phyloP scores from a whole-genome alignment of 2,113 vertebrate genomes.

The Lophius piscatorius region DNA sequence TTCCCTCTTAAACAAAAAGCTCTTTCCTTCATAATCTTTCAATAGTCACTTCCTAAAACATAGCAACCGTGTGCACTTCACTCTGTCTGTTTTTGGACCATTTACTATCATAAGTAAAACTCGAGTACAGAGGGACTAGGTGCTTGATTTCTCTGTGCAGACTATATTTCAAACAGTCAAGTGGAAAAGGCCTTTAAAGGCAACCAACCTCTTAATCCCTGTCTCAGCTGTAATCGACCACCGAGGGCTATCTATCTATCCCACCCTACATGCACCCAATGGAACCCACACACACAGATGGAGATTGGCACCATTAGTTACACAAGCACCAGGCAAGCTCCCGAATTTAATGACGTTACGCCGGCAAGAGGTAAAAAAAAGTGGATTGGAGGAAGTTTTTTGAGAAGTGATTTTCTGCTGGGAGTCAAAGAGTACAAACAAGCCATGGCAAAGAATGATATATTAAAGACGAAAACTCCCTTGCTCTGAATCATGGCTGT shows the following conservation, averaged over 20 bases:
- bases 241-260: constrained; percentile 61
- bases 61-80: background rate
- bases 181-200: constrained; percentile 52
- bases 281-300: constrained; percentile 40
- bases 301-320: constrained; percentile 63
- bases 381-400: constrained; percentile 53
- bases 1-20: constrained; percentile 37
- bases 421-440: constrained; percentile 45
- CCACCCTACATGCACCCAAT: constrained; percentile 33
- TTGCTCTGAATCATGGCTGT: too few relatives aligned
- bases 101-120: constrained; percentile 21
- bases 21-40: constrained; percentile 19
- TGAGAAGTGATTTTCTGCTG: constrained; percentile 53
- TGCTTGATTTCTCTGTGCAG: constrained; percentile 21
- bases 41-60: constrained; percentile 6
- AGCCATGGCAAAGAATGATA: constrained; percentile 25
- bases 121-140: constrained; percentile 18
- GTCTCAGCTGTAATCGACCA: constrained; percentile 43
- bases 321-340: constrained; percentile 47
- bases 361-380: constrained; percentile 63
- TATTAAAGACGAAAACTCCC: background rate
- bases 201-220: constrained; percentile 59
- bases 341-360: constrained; percentile 54
- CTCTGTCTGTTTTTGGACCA: too few relatives aligned
- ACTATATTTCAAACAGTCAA: constrained; percentile 56